Base-by-base conservation (phyloP, 2,113 vertebrate species). In the Mus pahari region DNA sequence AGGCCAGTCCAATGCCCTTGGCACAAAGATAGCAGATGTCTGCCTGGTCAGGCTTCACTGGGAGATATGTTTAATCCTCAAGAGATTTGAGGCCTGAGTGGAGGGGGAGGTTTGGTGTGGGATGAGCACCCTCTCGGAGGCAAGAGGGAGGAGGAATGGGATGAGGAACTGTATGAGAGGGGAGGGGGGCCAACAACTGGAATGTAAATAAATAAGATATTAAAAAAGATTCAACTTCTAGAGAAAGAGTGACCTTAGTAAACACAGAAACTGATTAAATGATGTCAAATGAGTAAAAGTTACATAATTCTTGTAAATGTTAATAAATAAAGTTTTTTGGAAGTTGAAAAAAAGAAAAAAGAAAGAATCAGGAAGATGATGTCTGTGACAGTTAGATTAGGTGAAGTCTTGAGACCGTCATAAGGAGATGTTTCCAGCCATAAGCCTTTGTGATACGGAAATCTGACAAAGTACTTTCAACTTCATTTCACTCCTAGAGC, bases 391-490 rank as follows among this genome's bases (percentile, higher is more conserved):
- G 55, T 6, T 48, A n/a, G 16, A 62, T 45, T 90, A 10, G 73
- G 14, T 42, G n/a, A 8, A 31, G 10, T 50, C 66, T 71, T 73
- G 36, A 93, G 92, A 83, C 10, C 39, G 48, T 10, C 50, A 68
- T 90, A 70, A 75, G 13, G 42, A 96, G 75, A 87, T 5, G 16
- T 95, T 91, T 77, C 7, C 71, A 71, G 70, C 48, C 7, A 58
- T 91, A 71, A 79, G 83, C 71, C 60, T 94, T 96, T 94, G 89
- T 89, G 60, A 84, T 84, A 70, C 66, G 82, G 62, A 75, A 92
- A 82, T 93, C 48, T 84, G 83, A 48, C 19, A 84, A 64, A 89
- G 26, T 83, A 16, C 24, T 64, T 71, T 91, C 88, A 82, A 53
- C 90, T 93, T 86, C 66, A 75, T 74, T 68, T 70, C 70, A 82